Base-by-base conservation (phyloP, 2,888 invertebrate species). In the Amitus sp. region DNA sequence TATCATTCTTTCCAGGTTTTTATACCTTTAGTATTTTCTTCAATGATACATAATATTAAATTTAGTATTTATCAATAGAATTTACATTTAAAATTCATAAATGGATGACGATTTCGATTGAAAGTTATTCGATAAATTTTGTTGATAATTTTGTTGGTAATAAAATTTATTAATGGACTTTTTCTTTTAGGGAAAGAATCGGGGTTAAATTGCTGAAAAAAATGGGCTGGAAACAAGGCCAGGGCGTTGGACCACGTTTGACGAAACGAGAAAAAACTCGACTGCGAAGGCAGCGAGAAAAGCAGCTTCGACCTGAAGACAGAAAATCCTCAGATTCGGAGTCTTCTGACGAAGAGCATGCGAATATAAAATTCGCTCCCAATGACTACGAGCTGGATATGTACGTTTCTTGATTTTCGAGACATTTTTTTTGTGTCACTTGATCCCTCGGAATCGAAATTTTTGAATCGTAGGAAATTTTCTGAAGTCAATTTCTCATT, bases 141-240 rank as follows among this genome's bases (percentile, higher is more conserved):
- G n/a, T n/a, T n/a, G n/a, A n/a, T n/a, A n/a, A n/a, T n/a, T n/a
- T n/a, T n/a, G n/a, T n/a, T n/a, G n/a, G n/a, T n/a, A n/a, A n/a
- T n/a, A n/a, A n/a, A n/a, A n/a, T n/a, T n/a, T n/a, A n/a, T n/a
- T n/a, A n/a, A n/a, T n/a, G n/a, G n/a, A n/a, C n/a, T n/a, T n/a
- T n/a, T n/a, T n/a, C n/a, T 37, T 12, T 15, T 46, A 95, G 93
- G 67, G 92, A 95, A 77, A 95, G 96, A 0, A 89, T 96, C 6
- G 98, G 98, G 0, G 90, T 95, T 39, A 86, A 87, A 61, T 87
- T 99, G 74, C 84, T 99, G 30, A 89, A 90, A 51, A 90, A 90
- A 67, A 94, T 98, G 91, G 98, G 98, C 0, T 96, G 98, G 94
- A 89, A 90, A 69, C 90, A 90, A 2, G 95, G 96, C 0, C 93